These are phyloP conservation scores for Tortrix viridana DNA, from an alignment of 2,888 invertebrate species.

Conservation along the genomic window DNA sequence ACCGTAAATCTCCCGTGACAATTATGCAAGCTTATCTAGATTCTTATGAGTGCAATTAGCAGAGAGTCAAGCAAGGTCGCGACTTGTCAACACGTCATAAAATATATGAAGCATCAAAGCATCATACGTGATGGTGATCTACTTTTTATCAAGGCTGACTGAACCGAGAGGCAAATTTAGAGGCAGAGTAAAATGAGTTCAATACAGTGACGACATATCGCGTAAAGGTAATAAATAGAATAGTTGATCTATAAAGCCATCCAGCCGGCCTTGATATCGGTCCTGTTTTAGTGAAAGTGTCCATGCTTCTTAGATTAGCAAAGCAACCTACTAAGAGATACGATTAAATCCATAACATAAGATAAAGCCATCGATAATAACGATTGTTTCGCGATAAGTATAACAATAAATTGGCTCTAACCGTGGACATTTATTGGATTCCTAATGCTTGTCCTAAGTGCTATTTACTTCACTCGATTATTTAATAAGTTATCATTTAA, in stretches of 20 bases:
- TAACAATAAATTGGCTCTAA: slow-evolving; percentile 30
- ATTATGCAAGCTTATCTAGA: slow-evolving; percentile 34
- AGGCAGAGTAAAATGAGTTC: neutral
- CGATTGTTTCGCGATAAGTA: slow-evolving; percentile 28
- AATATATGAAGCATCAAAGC: neutral
- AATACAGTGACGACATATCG: neutral
- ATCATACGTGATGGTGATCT: neutral
- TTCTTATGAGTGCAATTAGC: slow-evolving; percentile 25
- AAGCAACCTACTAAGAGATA: slow-evolving; percentile 23
- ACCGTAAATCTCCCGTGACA: slow-evolving; percentile 26
- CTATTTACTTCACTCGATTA: slow-evolving; percentile 33
- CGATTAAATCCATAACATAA: too few species aligned
- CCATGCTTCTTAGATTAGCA: slow-evolving; percentile 22
- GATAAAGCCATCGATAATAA: slow-evolving; percentile 26
- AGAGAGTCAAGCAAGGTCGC: neutral
- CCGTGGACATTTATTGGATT: slow-evolving; percentile 32
- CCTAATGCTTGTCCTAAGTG: slow-evolving; percentile 35
- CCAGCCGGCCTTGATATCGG: slow-evolving; percentile 23
- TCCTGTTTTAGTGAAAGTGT: slow-evolving; percentile 24
- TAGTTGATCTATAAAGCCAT: slow-evolving; percentile 15
- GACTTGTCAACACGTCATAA: neutral
- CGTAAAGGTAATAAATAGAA: slow-evolving; percentile 2
- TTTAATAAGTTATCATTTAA: slow-evolving; percentile 32
- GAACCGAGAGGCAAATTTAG: neutral
- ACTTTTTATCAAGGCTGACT: neutral